These are phyloP conservation scores for Drosophila rubida DNA, from an alignment of 2,888 invertebrate species.

Conservation along the genomic window DNA sequence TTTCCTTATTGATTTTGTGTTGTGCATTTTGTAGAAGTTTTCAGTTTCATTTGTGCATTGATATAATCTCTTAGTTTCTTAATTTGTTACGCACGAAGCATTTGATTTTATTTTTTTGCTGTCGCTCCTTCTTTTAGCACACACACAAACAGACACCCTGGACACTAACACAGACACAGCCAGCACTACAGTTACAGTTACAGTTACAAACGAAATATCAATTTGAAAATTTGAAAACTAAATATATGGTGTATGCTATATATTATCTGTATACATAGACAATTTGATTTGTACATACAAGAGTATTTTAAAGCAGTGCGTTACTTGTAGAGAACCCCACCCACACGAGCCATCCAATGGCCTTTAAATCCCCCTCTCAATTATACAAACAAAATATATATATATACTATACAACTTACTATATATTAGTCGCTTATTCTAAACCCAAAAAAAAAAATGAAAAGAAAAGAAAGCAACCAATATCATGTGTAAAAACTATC, in stretches of 20 bases:
- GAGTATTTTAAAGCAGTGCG: slow-evolving; percentile 13
- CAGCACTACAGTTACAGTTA: neutral
- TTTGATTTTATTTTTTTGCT: neutral
- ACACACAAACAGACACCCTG: slow-evolving; percentile 4
- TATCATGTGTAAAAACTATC: slow-evolving; percentile 37
- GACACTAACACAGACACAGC: neutral
- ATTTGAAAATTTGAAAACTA: slow-evolving; percentile 20
- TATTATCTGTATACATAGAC: slow-evolving; percentile 6
- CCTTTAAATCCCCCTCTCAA: slow-evolving; percentile 4
- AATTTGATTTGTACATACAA: slow-evolving; percentile 45
- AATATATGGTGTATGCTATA: neutral
- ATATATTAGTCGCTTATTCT: slow-evolving; percentile 24
- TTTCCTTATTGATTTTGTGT: slow-evolving; percentile 2
- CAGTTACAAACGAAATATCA: slow-evolving; percentile 6
- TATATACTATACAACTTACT: slow-evolving; percentile 2
- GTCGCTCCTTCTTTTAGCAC: neutral
- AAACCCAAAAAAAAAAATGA: slow-evolving; percentile 11
- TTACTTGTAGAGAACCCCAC: slow-evolving; percentile 13
- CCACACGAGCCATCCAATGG: slow-evolving; percentile 36
- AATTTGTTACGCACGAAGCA: neutral
- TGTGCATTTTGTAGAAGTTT: slow-evolving; percentile 8
- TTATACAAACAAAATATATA: slow-evolving; percentile 24
- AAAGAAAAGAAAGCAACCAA: no score
- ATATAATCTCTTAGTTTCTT: neutral
- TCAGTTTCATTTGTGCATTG: slow-evolving; percentile 5